Evolutionary conservation across 2,888 invertebrate genomes (phyloP), one percentile per base, ranked within the genome.

Genomic region (Oxytorus armatus): DNA sequence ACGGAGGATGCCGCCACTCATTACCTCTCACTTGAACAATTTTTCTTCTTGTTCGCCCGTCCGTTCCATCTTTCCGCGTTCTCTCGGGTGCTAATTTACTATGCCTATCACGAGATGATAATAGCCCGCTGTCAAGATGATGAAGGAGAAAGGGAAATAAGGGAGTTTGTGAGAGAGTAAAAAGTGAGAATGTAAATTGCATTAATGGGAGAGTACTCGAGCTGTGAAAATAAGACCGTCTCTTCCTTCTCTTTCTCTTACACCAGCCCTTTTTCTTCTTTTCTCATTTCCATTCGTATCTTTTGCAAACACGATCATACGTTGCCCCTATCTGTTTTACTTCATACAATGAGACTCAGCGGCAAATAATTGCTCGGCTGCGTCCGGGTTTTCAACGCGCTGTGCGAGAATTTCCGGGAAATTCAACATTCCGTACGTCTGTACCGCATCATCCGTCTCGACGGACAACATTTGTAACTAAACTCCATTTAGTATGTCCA

Each of bases 51-150:
- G 61, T 77, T 78, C 33, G 42, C 29, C 18, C 55, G 53, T 74
- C 44, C 42, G 63, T 70, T 51, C 55, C 47, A 53, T 57, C 73
- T 42, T 68, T 25, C 44, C 51, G 51, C 55, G 75, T 78, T 68
- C 72, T 65, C 51, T 29, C 42, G 23, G 55, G 53, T 51, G 78
- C 78, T 68, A 76, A 76, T 76, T 68, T 59, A 73, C 68, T 55
- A 61, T 75, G 81, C 81, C 74, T 85, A 77, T 82, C 73, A 80
- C 78, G 76, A 16, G 69, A 73, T 82, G 76, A 86, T 84, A 87
- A 85, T 85, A 83, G 86, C 83, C 77, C 82, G 81, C 79, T 78
- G 84, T 83, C 82, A 82, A 84, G 63, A 51, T 14, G 61, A 72
- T 51, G 29, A 21, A 49, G n/a, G 61, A 29, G 69, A 55, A 55